Evolutionary conservation across 2,888 invertebrate genomes (phyloP).

Genomic region (Bembecia ichneumoniformis): DNA sequence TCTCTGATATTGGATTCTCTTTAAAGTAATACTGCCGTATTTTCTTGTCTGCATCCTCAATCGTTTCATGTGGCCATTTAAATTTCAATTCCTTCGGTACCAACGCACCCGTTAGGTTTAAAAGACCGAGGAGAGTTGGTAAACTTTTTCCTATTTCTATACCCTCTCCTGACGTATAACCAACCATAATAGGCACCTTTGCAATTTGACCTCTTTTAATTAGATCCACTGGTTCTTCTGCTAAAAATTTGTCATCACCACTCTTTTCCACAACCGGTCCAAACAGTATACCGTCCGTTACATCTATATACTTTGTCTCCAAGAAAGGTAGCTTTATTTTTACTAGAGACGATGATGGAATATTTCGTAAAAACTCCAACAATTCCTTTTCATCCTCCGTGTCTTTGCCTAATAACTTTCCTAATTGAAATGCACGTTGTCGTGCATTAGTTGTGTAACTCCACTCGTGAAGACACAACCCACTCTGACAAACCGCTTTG

Average conservation of each 20-base stretch:
- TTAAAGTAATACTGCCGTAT: conserved; percentile 50
- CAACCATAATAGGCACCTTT: conserved; percentile 51
- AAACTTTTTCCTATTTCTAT: conserved; percentile 52
- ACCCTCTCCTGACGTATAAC: conserved; percentile 59
- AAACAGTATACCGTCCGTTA: conserved; percentile 47
- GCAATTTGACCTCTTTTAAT: conserved; percentile 35
- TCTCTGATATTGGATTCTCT: conserved; percentile 27
- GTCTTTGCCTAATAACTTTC: conserved; percentile 48
- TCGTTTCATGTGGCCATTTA: conserved; percentile 29
- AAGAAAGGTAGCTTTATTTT: conserved; percentile 44
- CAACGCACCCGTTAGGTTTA: conserved; percentile 33
- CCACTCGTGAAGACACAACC: conserved; percentile 61
- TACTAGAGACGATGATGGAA: conserved; percentile 40
- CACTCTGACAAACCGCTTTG: conserved; percentile 67
- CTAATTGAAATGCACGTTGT: conserved; percentile 55
- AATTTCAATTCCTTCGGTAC: conserved; percentile 58
- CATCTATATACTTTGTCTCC: conserved; percentile 29
- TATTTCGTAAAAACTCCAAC: conserved; percentile 36
- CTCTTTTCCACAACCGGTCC: conserved; percentile 56
- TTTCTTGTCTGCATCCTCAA: conserved; percentile 30
- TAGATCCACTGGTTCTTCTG: conserved; percentile 33
- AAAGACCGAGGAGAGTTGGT: conserved; percentile 21
- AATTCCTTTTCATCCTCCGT: conserved; percentile 47
- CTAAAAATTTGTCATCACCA: conserved; percentile 39
- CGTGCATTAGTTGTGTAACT: conserved; percentile 42